Evolutionary conservation across 2,888 invertebrate genomes (phyloP), one percentile per base, ranked within the genome.

Genomic region (Melangyna quadrimaculata): DNA sequence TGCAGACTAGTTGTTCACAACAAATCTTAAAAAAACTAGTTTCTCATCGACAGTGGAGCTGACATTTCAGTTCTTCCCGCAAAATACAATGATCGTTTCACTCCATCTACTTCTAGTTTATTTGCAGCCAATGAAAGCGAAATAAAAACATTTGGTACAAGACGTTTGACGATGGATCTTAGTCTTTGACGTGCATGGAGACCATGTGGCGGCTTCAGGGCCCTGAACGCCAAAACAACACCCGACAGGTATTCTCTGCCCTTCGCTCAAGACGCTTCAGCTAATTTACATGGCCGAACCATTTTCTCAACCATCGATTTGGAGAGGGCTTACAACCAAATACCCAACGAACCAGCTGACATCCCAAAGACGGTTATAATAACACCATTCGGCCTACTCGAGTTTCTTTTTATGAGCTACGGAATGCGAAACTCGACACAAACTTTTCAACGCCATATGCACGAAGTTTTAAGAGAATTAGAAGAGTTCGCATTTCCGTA

Each of bases 341-440:
- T 67, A 51, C 67, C 67, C 6, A 19, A 51, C 12, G 67, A 67
- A 7, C 43, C 61, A 40, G 14, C 12, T 40, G 61, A 61, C 24
- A 61, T 61, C 24, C 22, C 24, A 1, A 61, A 67, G 29, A 61
- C 61, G 2, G 40, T 43, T 0, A 37, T 37, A 32, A 37, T 22
- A 61, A 61, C 19, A 10, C 37, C 22, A 12, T 37, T 37, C 3
- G 86, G 82, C n/a, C n/a, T n/a, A n/a, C n/a, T n/a, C n/a, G n/a
- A n/a, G n/a, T n/a, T n/a, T n/a, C n/a, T n/a, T n/a, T n/a, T n/a
- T n/a, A n/a, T n/a, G n/a, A n/a, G n/a, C n/a, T n/a, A n/a, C n/a
- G n/a, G n/a, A 3, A 55, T 87, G 10, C 27, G 82, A 10, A 88
- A 88, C 22, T 87, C 84, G 2, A 40, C 57, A 14, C 59, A 61